Percentiles rank a stretch among this genome's conserved stretches.
Conservation (phyloP, 2,113 vertebrate genomes). For the Rhea americana region DNA sequence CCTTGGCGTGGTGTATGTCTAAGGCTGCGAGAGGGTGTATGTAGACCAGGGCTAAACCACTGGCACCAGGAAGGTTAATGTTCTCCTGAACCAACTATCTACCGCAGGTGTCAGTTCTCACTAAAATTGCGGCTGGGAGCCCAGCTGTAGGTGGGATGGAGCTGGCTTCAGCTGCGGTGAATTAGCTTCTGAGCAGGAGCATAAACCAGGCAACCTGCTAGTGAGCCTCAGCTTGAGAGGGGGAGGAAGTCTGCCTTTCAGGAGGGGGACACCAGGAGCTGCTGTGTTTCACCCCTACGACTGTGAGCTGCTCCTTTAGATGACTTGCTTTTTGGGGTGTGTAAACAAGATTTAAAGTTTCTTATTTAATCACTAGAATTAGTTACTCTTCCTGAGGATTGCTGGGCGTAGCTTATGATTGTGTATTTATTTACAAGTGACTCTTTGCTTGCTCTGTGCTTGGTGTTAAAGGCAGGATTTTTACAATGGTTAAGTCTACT, state of each 20-base stretch:
- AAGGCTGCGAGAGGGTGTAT: background rate
- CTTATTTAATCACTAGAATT: background rate
- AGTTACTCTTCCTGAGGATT: background rate
- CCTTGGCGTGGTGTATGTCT: background rate
- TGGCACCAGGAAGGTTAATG: background rate
- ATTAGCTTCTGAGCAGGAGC: background rate
- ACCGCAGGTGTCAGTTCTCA: slow-evolving; percentile 7
- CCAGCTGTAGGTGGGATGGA: background rate
- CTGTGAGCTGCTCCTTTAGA: background rate
- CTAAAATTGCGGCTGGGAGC: background rate
- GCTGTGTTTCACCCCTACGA: background rate
- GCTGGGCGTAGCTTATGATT: background rate
- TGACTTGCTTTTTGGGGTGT: background rate
- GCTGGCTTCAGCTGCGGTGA: slow-evolving; percentile 22
- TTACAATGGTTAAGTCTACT: background rate
- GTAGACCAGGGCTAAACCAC: background rate
- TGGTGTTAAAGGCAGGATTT: background rate
- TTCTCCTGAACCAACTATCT: background rate
- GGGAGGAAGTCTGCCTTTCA: background rate
- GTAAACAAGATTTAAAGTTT: background rate
- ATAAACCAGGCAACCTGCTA: fast-evolving
- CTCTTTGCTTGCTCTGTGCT: background rate
- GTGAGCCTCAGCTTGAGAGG: fast-evolving
- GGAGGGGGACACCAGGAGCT: background rate
- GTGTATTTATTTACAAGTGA: background rate